A percentile compares a stretch with the other conserved stretches of the same genome.
These are phyloP conservation scores for Morpho helenor DNA, from an alignment of 2,888 invertebrate species.

Conservation along the genomic window DNA sequence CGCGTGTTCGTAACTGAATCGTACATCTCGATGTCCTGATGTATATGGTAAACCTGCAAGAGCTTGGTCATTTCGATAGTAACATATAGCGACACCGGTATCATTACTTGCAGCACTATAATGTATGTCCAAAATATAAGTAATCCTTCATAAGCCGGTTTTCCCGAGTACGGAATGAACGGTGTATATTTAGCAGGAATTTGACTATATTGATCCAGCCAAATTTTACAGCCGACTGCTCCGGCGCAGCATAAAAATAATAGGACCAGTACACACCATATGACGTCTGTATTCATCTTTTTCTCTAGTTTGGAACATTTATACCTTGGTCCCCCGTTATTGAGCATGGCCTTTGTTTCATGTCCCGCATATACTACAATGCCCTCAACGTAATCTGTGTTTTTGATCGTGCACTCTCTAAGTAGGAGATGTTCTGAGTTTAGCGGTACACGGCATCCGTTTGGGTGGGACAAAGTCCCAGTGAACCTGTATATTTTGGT, in stretches of 20 bases:
- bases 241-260: constrained; percentile 94
- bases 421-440: constrained; percentile 94
- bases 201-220: constrained; percentile 82
- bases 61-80: constrained; percentile 98
- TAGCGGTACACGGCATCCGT: constrained; percentile 88
- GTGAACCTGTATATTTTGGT: constrained; percentile 97
- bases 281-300: constrained; percentile 96
- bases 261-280: constrained; percentile 97
- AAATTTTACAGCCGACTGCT: constrained; percentile 93
- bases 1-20: constrained; percentile 89
- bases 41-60: constrained; percentile 96
- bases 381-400: constrained; percentile 97
- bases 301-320: constrained; percentile 95
- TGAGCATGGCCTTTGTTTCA: constrained; percentile 98
- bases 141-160: constrained; percentile 86
- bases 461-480: constrained; percentile 91
- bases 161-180: constrained; percentile 81
- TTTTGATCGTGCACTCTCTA: constrained; percentile 95
- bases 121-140: constrained; percentile 97
- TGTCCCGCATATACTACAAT: constrained; percentile 98
- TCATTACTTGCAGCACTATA: constrained; percentile 97
- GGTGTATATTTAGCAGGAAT: constrained; percentile 77
- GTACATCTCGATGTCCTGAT: constrained; percentile 92
- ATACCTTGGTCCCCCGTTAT: constrained; percentile 96
- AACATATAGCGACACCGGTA: constrained; percentile 97